A percentile compares a stretch with the other conserved stretches of the same genome.
Evolutionary conservation across 1,140 invertebrate genomes (phyloP).

Genomic region (Papilio dardanus): DNA sequence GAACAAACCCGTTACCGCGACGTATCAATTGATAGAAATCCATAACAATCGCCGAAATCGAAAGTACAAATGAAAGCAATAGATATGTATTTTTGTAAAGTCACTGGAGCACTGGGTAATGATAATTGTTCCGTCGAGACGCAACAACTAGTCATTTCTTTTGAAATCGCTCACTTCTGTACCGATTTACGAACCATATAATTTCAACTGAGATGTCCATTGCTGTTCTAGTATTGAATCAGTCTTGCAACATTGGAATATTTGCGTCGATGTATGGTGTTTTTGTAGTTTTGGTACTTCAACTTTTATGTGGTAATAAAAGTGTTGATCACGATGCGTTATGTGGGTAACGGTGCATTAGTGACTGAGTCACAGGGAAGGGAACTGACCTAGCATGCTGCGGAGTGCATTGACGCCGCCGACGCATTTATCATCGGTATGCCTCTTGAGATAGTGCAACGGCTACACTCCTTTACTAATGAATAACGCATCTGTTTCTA

Average conservation of each 20-base stretch:
- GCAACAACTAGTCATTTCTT: constrained; percentile 51
- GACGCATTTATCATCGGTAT: constrained; percentile 74
- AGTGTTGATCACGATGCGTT: constrained; percentile 67
- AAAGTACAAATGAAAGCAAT: constrained; percentile 68
- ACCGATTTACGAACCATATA: constrained; percentile 25
- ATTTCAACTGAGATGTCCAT: constrained; percentile 40
- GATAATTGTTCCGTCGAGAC: constrained; percentile 63
- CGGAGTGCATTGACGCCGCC: constrained; percentile 78
- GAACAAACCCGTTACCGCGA: neutral
- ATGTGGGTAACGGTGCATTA: constrained; percentile 77
- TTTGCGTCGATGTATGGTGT: constrained; percentile 42
- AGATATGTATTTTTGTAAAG: constrained; percentile 71
- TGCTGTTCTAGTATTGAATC: constrained; percentile 37
- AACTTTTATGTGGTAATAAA: constrained; percentile 46
- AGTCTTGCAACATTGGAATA: neutral
- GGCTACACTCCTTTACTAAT: constrained; percentile 65
- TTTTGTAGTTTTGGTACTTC: neutral
- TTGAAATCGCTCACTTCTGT: constrained; percentile 36
- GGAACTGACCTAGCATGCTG: constrained; percentile 81
- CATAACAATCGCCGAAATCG: constrained; percentile 53
- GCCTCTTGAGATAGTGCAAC: constrained; percentile 77
- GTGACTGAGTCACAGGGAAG: constrained; percentile 78
- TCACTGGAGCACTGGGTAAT: constrained; percentile 74
- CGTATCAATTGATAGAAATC: constrained; percentile 17
- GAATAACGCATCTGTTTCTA: constrained; percentile 76